These are phyloP conservation scores for Cyprinodon variegatus DNA, from an alignment of 2,113 vertebrate species.

Conservation along the genomic window DNA sequence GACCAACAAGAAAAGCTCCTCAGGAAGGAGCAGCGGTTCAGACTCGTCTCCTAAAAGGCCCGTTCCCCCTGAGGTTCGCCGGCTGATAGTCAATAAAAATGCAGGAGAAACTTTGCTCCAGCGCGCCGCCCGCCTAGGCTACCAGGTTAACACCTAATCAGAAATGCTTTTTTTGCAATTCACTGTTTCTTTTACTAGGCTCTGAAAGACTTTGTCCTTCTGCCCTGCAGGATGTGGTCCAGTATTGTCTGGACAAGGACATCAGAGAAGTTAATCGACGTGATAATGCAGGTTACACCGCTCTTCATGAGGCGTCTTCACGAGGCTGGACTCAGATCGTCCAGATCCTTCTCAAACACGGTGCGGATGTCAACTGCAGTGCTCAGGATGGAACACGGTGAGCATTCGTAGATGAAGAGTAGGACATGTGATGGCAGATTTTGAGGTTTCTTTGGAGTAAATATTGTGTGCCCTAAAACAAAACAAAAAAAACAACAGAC, in stretches of 20 bases:
- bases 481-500: too few relatives aligned
- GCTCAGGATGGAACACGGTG: slow-evolving; percentile 97
- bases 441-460: too few relatives aligned
- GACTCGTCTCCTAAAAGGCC: slow-evolving; percentile 80
- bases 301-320: slow-evolving; percentile 94
- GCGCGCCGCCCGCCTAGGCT: slow-evolving; percentile 92
- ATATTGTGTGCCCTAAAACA: too few relatives aligned
- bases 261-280: slow-evolving; percentile 94
- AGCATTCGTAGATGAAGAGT: slow-evolving; percentile 27
- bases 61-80: slow-evolving; percentile 90
- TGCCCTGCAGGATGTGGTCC: slow-evolving; percentile 89
- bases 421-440: neutral
- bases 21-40: slow-evolving; percentile 69
- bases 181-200: neutral
- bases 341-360: slow-evolving; percentile 90
- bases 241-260: slow-evolving; percentile 96
- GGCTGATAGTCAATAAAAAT: slow-evolving; percentile 97
- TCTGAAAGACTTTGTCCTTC: slow-evolving; percentile 2
- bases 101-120: slow-evolving; percentile 95
- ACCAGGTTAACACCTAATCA: slow-evolving; percentile 83
- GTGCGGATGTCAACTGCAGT: slow-evolving; percentile 97
- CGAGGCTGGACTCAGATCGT: slow-evolving; percentile 94
- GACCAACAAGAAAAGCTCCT: slow-evolving; percentile 76
- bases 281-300: slow-evolving; percentile 96
- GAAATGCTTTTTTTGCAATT: neutral